Evolutionary conservation across 2,888 invertebrate genomes (phyloP), one percentile per base, ranked within the genome.

Genomic region (Muscina levida): DNA sequence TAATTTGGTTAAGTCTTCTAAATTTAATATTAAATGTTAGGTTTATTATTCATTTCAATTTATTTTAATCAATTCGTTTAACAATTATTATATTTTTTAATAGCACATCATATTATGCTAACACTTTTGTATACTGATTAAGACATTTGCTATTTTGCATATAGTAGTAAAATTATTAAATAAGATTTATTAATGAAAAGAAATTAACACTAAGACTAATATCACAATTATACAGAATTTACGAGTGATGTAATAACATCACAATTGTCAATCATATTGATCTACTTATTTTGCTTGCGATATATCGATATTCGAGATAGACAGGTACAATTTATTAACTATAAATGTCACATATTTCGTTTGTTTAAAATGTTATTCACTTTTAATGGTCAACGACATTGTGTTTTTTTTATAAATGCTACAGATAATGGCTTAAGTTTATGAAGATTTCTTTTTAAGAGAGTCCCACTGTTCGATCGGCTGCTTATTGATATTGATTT

Each of bases 221-320:
- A 81, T 81, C 80, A 81, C 80, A 81, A 77, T 77, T 74, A 71
- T 74, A 80, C 77, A 77, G 67, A 62, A 67, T 77, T 68, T 74
- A 74, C 66, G 42, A 57, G 31, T 53, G 42, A 53, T 59, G 26
- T 46, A 24, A 65, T 66, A 24, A 15, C 15, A 24, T 42, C 24
- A 44, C 56, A 70, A 57, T 57, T 56, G 44, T 57, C 51, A 62
- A 37, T 62, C 22, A 42, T n/a, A n/a, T 62, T 62, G 19, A 39
- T 62, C 62, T 42, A 42, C 53, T 1, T 53, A 11, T 53, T 53
- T 24, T n/a, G 11, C 24, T 4, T 19, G 13, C 53, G 53, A 53
- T 53, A 53, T 13, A 24, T 24, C 53, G 11, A 31, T 31, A 3
- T 31, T n/a, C n/a, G n/a, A n/a, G n/a, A 24, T 53, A 24, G 53